Percentiles rank a stretch among this genome's conserved stretches.
These are phyloP conservation scores for Spilogale gracilis DNA, from an alignment of 2,113 vertebrate genomes.

Conservation along the genomic window DNA sequence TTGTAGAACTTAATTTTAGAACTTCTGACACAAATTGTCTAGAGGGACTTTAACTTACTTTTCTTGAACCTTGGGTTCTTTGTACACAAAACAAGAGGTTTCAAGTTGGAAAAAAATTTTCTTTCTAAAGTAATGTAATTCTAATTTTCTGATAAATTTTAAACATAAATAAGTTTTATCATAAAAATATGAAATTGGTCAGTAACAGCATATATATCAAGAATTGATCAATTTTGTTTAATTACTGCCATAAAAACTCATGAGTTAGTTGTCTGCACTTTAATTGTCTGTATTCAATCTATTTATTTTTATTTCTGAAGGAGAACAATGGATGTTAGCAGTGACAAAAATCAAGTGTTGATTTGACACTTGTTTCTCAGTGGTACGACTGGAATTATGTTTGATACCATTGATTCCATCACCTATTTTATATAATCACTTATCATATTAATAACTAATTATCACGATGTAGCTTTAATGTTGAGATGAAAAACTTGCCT, in stretches of 20 bases:
- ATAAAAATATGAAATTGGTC: not conserved
- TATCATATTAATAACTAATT: not conserved
- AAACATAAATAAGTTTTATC: not conserved
- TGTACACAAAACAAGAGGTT: not conserved
- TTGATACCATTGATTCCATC: not conserved
- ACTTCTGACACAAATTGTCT: not conserved
- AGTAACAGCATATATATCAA: not conserved
- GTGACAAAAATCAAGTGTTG: not conserved
- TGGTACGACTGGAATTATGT: not conserved
- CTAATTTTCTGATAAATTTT: not conserved
- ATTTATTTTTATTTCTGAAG: not conserved
- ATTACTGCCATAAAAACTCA: not conserved
- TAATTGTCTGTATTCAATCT: not conserved
- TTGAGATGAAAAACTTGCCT: constrained; percentile 36
- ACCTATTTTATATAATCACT: not conserved
- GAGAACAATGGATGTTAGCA: not conserved
- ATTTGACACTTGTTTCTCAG: not conserved
- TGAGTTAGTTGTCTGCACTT: not conserved
- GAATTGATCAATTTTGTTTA: not conserved
- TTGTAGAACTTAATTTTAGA: not conserved
- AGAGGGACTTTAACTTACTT: constrained; percentile 5
- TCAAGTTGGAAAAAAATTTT: not conserved
- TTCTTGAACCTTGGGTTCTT: not conserved
- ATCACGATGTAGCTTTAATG: not conserved
- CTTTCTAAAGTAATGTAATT: not conserved